phyloP scores from a whole-genome alignment of 2,113 vertebrate species.

The Actenoides hombroni region DNA sequence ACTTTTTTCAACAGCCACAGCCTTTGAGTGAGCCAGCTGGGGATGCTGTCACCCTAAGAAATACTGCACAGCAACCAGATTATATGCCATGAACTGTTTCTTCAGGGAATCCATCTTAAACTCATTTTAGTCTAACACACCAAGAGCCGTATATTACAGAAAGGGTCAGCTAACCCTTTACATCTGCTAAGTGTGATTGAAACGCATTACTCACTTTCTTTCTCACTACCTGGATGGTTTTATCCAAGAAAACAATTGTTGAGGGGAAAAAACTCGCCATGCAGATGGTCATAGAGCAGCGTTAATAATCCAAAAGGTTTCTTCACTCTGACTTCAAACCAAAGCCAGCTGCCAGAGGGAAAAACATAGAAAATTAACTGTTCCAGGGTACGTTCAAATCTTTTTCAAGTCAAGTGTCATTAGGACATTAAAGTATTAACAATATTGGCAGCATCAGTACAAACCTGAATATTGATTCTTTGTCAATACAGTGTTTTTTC shows the following conservation, averaged over 20 bases:
- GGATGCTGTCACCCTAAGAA: neutral
- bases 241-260: neutral
- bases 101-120: constrained; percentile 41
- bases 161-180: constrained; percentile 5
- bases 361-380: neutral
- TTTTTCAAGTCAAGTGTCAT: neutral
- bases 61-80: constrained; percentile 1
- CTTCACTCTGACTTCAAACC: neutral
- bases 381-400: neutral
- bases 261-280: neutral
- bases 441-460: neutral
- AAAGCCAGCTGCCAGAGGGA: neutral
- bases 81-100: neutral
- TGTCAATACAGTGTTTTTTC: neutral
- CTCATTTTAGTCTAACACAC: constrained; percentile 39
- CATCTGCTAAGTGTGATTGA: constrained; percentile 33
- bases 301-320: neutral
- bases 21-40: neutral
- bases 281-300: neutral
- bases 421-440: neutral
- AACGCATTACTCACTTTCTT: constrained; percentile 37
- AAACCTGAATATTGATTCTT: neutral
- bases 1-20: neutral
- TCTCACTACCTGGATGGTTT: neutral
- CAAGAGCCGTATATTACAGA: neutral